Percentiles rank a stretch among this genome's conserved stretches.
Evolutionary conservation across 2,113 vertebrate species (phyloP).

Genomic region (Pipa parva): DNA sequence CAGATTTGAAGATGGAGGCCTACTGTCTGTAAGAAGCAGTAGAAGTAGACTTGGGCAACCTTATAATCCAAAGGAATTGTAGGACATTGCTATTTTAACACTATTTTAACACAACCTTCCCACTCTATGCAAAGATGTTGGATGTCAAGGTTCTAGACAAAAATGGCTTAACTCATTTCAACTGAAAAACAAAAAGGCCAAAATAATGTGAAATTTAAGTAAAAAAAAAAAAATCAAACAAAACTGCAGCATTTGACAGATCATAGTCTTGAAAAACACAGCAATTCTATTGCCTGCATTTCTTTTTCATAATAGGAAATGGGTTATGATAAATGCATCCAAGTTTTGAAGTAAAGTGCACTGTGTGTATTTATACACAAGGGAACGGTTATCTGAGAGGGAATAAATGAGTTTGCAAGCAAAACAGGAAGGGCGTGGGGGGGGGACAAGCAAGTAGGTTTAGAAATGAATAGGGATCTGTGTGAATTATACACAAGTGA

Average conservation of each 20-base stretch:
- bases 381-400: background rate
- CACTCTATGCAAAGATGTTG: too few species aligned
- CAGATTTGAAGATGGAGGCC: too few species aligned
- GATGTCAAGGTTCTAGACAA: too few species aligned
- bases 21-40: too few species aligned
- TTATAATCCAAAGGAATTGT: too few species aligned
- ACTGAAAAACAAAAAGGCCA: too few species aligned
- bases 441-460: background rate
- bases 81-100: too few species aligned
- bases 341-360: background rate
- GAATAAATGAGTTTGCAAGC: slow-evolving; percentile 2
- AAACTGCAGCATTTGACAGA: background rate
- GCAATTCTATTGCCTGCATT: background rate
- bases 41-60: too few species aligned
- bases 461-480: background rate
- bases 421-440: background rate
- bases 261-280: background rate
- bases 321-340: background rate
- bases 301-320: background rate
- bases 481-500: background rate
- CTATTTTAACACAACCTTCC: too few species aligned
- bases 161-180: too few species aligned
- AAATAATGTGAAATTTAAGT: too few species aligned
- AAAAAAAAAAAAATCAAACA: too few species aligned
- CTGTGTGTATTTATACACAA: background rate